A percentile compares a stretch with the other conserved stretches of the same genome.
These are phyloP conservation scores for Liolophura sinensis DNA, from an alignment of 1,140 invertebrate species.

Conservation along the genomic window DNA sequence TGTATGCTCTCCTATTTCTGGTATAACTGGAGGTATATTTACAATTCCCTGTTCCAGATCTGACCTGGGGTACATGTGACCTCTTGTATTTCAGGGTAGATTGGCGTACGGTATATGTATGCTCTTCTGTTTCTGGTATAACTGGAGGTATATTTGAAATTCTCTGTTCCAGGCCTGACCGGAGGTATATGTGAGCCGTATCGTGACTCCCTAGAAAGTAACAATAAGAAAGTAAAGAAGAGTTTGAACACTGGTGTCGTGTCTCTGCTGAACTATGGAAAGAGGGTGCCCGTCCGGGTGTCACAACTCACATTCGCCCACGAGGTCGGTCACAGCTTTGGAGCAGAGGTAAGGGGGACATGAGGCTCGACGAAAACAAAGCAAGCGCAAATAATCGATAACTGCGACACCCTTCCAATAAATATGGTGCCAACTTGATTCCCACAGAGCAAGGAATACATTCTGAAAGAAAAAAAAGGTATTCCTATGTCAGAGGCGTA, in stretches of 20 bases:
- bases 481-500: too few species aligned
- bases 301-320: slow-evolving; percentile 97
- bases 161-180: slow-evolving; percentile 74
- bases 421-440: too few species aligned
- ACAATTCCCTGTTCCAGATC: too few species aligned
- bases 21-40: too few species aligned
- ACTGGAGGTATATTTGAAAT: background rate
- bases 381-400: too few species aligned
- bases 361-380: too few species aligned
- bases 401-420: too few species aligned
- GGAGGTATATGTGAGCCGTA: slow-evolving; percentile 99
- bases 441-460: too few species aligned
- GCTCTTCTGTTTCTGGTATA: background rate
- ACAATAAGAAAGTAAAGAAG: slow-evolving; percentile 25
- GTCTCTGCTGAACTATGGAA: slow-evolving; percentile 99
- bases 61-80: background rate
- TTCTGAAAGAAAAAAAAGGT: too few species aligned
- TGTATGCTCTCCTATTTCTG: too few species aligned
- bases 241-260: slow-evolving; percentile 99
- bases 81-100: too few species aligned
- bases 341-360: slow-evolving; percentile 67
- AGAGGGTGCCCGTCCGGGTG: slow-evolving; percentile 86
- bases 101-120: too few species aligned
- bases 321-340: slow-evolving; percentile 99
- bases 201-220: slow-evolving; percentile 39